These are phyloP conservation scores for Diaphora mendica DNA, from an alignment of 2,888 invertebrate genomes.

Conservation along the genomic window DNA sequence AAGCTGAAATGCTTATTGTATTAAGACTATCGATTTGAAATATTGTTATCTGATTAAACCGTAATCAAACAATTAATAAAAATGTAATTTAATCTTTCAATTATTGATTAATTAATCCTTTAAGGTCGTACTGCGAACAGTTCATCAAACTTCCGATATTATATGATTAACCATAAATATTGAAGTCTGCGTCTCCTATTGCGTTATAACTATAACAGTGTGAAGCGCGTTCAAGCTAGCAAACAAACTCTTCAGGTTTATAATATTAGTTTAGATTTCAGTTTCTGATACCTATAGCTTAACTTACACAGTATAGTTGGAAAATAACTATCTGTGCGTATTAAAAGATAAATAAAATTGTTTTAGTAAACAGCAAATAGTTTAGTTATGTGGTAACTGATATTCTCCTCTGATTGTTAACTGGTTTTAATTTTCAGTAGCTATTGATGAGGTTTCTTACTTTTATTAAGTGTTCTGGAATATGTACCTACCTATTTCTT, in stretches of 20 bases:
- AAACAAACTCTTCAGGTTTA: too few relatives aligned
- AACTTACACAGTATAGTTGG: too few relatives aligned
- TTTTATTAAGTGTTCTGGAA: too few relatives aligned
- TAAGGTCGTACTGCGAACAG: not conserved
- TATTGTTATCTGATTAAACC: not conserved
- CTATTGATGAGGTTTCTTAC: not conserved
- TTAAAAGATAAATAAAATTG: not conserved
- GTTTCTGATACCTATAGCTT: too few relatives aligned
- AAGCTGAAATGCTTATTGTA: not conserved
- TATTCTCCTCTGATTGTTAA: not conserved
- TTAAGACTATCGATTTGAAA: not conserved
- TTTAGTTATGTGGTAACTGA: too few relatives aligned
- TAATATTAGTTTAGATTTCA: too few relatives aligned
- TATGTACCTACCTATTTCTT: too few relatives aligned
- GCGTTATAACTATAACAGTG: too few relatives aligned
- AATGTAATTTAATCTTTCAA: not conserved
- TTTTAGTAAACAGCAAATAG: not conserved
- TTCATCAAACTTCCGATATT: not conserved
- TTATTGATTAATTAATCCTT: not conserved
- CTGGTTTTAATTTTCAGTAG: not conserved
- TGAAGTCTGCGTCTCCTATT: too few relatives aligned
- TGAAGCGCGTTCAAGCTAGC: too few relatives aligned
- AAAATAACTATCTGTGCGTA: too few relatives aligned
- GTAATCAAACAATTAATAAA: not conserved
- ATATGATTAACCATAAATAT: not conserved